phyloP scores from a whole-genome alignment of 2,113 vertebrate species.

The Xenus cinereus region DNA sequence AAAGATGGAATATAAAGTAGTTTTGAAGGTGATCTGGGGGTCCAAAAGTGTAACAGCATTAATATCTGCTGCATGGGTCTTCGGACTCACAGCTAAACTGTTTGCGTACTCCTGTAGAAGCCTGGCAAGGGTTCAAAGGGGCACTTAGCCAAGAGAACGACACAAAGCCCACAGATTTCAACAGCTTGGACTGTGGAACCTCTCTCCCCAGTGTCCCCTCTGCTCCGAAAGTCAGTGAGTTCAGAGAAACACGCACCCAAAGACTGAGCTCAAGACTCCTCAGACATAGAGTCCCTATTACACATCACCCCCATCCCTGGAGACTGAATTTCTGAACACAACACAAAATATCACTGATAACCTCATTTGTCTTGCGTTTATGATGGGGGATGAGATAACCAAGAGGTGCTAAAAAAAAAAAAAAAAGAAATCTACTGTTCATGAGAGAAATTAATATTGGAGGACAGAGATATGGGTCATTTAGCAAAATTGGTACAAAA shows the following conservation, averaged over 20 bases:
- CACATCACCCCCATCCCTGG: neutral
- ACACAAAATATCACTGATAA: neutral
- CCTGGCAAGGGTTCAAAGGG: neutral
- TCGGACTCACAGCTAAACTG: neutral
- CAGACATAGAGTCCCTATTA: neutral
- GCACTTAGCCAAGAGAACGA: neutral
- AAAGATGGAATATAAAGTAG: neutral
- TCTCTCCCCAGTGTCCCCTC: neutral
- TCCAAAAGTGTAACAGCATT: neutral
- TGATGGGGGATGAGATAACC: neutral
- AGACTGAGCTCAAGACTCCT: neutral
- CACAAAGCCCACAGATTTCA: neutral
- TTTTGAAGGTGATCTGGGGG: neutral
- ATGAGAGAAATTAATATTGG: neutral
- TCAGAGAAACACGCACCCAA: neutral
- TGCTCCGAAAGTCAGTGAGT: neutral
- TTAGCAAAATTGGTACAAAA: neutral
- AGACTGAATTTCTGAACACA: neutral
- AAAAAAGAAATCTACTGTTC: neutral
- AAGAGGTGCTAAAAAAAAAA: neutral
- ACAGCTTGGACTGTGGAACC: neutral
- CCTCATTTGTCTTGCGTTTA: neutral
- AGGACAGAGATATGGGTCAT: neutral
- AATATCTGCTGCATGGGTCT: neutral
- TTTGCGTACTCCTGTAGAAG: neutral